Evolutionary conservation across 2,113 vertebrate genomes (phyloP).

Genomic region (Antechinus stuartii): DNA sequence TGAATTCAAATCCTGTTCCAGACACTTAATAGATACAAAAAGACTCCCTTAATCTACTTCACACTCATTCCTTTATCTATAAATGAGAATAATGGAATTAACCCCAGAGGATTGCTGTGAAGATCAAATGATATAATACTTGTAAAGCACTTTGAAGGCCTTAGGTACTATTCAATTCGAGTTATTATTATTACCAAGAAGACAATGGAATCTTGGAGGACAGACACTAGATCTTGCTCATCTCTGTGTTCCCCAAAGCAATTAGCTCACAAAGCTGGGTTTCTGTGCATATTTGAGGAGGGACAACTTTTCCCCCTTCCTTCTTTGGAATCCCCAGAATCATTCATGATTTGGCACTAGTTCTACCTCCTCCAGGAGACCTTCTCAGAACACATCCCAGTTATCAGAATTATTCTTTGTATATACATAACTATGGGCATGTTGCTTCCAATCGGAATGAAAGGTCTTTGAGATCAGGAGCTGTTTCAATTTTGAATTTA

Average conservation of each 20-base stretch:
- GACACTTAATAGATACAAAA: neutral
- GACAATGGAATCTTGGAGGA: neutral
- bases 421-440: neutral
- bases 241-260: neutral
- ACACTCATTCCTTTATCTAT: neutral
- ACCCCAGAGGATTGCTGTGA: neutral
- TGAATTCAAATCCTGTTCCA: neutral
- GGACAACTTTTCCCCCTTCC: neutral
- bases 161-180: neutral
- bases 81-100: neutral
- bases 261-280: neutral
- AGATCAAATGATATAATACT: neutral
- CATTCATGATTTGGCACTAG: neutral
- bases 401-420: neutral
- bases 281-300: neutral
- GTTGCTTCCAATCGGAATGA: neutral
- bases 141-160: neutral
- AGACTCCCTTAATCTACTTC: neutral
- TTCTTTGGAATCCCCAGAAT: neutral
- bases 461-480: neutral
- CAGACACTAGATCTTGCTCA: neutral
- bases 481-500: neutral
- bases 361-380: neutral
- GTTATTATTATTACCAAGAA: neutral
- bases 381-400: neutral